Conservation (phyloP, 1,140 invertebrate species). For the Ceratosolen solmsi region DNA sequence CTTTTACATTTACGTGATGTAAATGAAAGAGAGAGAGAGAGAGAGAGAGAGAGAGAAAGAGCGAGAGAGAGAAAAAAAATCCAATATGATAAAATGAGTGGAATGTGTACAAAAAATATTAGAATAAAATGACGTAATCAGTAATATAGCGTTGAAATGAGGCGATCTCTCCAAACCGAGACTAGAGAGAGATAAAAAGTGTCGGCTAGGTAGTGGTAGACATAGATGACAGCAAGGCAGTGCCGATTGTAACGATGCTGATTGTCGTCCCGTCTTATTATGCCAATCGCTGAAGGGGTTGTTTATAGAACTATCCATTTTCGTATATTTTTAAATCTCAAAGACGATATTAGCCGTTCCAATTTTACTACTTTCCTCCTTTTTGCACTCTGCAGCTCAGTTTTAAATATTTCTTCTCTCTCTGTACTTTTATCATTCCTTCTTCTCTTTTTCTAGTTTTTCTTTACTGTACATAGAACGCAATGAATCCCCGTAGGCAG, state of each 20-base stretch:
- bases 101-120: no score
- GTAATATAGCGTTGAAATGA: no score
- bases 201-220: neutral
- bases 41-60: neutral
- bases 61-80: neutral
- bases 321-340: neutral
- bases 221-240: neutral
- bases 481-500: neutral
- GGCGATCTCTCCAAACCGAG: no score
- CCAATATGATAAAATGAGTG: no score
- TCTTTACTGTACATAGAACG: neutral
- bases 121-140: no score
- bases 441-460: neutral
- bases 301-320: neutral
- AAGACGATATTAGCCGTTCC: neutral
- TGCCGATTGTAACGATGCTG: neutral
- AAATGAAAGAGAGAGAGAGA: neutral
- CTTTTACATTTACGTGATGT: no score
- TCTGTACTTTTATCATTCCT: neutral
- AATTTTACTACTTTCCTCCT: neutral
- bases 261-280: neutral
- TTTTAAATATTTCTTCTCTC: neutral
- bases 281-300: neutral
- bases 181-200: neutral
- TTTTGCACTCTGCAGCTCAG: no score